Evolutionary conservation across 2,797 vertebrate species (phyloP).

Genomic region (Sebastes steindachneri): DNA sequence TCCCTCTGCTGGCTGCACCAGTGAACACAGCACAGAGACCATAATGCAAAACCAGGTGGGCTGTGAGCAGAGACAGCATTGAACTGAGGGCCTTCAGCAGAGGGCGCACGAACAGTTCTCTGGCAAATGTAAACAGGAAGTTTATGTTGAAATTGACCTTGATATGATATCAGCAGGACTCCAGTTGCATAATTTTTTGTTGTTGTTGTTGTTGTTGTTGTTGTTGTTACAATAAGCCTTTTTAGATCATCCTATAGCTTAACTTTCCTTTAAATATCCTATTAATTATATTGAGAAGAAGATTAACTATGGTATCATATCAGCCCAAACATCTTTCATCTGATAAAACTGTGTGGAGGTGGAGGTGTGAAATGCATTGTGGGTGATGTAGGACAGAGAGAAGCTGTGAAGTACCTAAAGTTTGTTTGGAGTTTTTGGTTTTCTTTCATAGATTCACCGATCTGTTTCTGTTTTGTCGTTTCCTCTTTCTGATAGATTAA

Average conservation of each 20-base stretch:
- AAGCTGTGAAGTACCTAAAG: not conserved
- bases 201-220: no score
- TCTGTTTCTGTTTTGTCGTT: not conserved
- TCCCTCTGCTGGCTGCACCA: conserved; percentile 70
- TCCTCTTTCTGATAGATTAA: no score
- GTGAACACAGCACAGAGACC: not conserved
- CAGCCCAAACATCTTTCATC: no score
- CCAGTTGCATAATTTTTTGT: not conserved
- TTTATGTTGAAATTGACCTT: conserved; percentile 19
- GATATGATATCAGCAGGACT: conserved; percentile 10
- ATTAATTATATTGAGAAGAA: no score
- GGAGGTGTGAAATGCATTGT: conserved; percentile 38
- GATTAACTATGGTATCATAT: no score
- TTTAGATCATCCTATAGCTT: not conserved
- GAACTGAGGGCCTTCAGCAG: conserved; percentile 39
- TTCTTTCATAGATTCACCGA: not conserved
- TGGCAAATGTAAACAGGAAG: conserved; percentile 68
- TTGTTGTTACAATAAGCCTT: not conserved
- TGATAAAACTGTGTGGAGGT: not conserved
- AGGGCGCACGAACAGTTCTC: conserved; percentile 39
- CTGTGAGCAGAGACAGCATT: not conserved
- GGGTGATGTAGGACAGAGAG: conserved; percentile 22
- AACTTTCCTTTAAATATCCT: no score
- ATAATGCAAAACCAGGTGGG: not conserved
- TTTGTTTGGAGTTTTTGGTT: not conserved